Evolutionary conservation across 2,797 vertebrate species (phyloP).

Genomic region (Tadarida brasiliensis): DNA sequence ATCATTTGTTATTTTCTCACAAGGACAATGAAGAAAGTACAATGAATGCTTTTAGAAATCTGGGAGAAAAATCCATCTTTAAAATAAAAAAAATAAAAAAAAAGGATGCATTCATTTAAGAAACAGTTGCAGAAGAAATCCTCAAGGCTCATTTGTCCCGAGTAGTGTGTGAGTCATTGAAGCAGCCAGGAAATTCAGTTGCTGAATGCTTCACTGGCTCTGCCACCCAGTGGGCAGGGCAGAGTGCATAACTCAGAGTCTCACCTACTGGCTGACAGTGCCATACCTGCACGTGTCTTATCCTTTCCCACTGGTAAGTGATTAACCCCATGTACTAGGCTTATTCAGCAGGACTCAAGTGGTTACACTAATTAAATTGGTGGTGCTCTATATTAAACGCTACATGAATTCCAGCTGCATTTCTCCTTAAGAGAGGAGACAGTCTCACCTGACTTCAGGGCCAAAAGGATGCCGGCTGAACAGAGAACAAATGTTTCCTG

Average conservation of each 20-base stretch:
- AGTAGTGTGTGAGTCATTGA: not conserved
- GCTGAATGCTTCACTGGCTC: constrained; percentile 72
- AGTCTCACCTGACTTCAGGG: not conserved
- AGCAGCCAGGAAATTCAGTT: constrained; percentile 62
- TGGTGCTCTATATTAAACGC: constrained; percentile 58
- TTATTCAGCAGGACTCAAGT: constrained; percentile 71
- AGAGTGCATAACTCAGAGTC: not conserved
- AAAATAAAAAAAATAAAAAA: not conserved
- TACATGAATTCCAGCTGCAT: constrained; percentile 64
- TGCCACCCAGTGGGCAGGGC: constrained; percentile 32
- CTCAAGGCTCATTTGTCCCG: not conserved
- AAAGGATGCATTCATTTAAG: not conserved
- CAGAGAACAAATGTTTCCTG: not conserved
- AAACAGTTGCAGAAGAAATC: constrained; percentile 31
- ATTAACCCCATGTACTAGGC: constrained; percentile 65
- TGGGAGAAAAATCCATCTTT: not conserved
- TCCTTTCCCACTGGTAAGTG: constrained; percentile 58
- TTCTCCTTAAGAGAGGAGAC: not conserved
- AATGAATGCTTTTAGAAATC: not conserved
- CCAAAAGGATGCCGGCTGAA: not conserved
- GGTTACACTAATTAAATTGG: constrained; percentile 75
- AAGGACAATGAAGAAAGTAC: not conserved
- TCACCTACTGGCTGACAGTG: constrained; percentile 36
- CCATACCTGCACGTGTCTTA: not conserved
- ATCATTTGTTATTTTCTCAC: not conserved